phyloP scores from a whole-genome alignment of 2,888 invertebrate genomes.

The Lycaena phlaeas region DNA sequence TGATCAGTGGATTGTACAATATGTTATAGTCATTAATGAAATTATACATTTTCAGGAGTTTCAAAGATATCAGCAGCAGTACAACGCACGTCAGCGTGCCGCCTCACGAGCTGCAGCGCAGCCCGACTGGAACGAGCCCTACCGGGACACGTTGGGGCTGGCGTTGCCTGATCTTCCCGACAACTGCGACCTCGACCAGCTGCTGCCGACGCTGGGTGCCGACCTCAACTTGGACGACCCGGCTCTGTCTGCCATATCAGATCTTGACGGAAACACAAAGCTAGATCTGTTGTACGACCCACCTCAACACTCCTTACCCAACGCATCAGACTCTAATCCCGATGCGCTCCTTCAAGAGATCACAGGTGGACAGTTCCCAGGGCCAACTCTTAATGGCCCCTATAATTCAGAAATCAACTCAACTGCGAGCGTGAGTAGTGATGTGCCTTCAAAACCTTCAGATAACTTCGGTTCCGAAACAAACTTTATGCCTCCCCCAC shows the following conservation, averaged over 20 bases:
- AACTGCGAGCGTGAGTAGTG: slow-evolving; percentile 22
- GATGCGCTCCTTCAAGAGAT: slow-evolving; percentile 37
- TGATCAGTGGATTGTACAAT: too few relatives aligned
- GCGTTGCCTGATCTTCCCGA: slow-evolving; percentile 58
- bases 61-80: slow-evolving; percentile 76
- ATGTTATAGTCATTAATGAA: too few relatives aligned
- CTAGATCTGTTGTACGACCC: slow-evolving; percentile 46
- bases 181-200: slow-evolving; percentile 75
- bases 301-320: slow-evolving; percentile 20
- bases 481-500: slow-evolving; percentile 55
- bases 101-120: slow-evolving; percentile 45
- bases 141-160: slow-evolving; percentile 53
- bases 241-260: slow-evolving; percentile 47
- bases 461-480: slow-evolving; percentile 25
- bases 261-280: slow-evolving; percentile 51
- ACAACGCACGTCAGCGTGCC: slow-evolving; percentile 72
- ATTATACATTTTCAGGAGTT: slow-evolving; percentile 60
- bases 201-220: slow-evolving; percentile 75
- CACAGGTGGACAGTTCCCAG: slow-evolving; percentile 35
- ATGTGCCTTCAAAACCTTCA: slow-evolving; percentile 32
- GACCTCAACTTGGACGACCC: slow-evolving; percentile 71
- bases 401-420: slow-evolving; percentile 26
- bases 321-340: slow-evolving; percentile 26
- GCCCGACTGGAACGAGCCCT: slow-evolving; percentile 65
- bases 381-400: slow-evolving; percentile 31